These are phyloP conservation scores for Bugula neritina DNA, from an alignment of 2,888 invertebrate genomes.

Conservation along the genomic window DNA sequence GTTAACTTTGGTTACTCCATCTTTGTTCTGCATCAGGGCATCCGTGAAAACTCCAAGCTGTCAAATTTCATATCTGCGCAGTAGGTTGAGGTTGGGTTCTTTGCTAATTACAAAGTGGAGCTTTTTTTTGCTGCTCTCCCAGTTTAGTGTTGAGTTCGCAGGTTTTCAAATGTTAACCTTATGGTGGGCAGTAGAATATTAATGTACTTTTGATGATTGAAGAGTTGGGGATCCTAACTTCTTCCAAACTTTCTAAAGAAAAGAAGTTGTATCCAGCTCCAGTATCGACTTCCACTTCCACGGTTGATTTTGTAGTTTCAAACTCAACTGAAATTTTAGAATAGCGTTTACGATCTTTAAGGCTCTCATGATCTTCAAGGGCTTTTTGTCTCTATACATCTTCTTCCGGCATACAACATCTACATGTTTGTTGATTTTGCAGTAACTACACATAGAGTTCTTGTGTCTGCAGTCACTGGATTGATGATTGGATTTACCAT, in stretches of 20 bases:
- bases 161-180: background rate
- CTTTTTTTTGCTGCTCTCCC: background rate
- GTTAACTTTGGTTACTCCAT: background rate
- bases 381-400: background rate
- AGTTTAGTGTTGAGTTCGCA: background rate
- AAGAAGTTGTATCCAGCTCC: conserved; percentile 2
- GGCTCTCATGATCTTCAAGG: background rate
- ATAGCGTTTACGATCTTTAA: background rate
- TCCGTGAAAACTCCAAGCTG: background rate
- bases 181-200: background rate
- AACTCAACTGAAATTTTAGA: background rate
- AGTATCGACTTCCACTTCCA: background rate
- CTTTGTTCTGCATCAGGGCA: background rate
- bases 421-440: background rate
- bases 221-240: background rate
- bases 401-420: background rate
- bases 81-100: background rate
- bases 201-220: background rate
- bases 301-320: background rate
- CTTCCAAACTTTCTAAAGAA: background rate
- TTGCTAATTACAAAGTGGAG: background rate
- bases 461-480: background rate
- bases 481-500: background rate
- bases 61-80: background rate
- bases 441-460: background rate